Evolutionary conservation across 2,113 vertebrate species (phyloP).

Genomic region (Hippocampus barbouri): DNA sequence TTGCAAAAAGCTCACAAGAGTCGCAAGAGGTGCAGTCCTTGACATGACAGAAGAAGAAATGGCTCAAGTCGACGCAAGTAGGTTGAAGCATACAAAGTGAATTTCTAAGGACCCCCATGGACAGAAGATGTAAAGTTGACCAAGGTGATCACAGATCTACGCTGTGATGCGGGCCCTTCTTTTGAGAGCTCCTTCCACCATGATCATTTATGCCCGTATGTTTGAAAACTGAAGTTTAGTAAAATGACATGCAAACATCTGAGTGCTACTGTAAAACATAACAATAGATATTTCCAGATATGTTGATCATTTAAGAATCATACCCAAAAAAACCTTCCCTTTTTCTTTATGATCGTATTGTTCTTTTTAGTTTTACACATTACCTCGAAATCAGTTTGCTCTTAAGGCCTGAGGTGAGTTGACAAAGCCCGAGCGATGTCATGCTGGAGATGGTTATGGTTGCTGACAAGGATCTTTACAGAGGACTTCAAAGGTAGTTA

Average conservation of each 20-base stretch:
- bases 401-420: conserved; percentile 57
- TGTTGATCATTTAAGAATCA: neutral
- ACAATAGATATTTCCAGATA: neutral
- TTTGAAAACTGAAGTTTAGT: neutral
- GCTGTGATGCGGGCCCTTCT: too few relatives aligned
- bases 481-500: conserved; percentile 62
- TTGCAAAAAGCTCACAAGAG: neutral
- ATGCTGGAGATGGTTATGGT: conserved; percentile 62
- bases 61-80: too few relatives aligned
- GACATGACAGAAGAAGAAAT: too few relatives aligned
- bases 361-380: neutral
- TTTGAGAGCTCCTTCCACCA: too few relatives aligned
- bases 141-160: too few relatives aligned
- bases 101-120: too few relatives aligned
- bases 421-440: conserved; percentile 58
- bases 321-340: neutral
- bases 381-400: conserved; percentile 52
- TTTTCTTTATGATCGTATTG: conserved; percentile 54
- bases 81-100: too few relatives aligned
- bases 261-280: neutral
- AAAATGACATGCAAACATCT: neutral
- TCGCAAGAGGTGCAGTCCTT: too few relatives aligned
- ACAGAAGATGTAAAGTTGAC: too few relatives aligned
- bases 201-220: neutral
- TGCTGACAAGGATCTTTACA: conserved; percentile 56